These are phyloP conservation scores for Lasioglossum leucozonium DNA, from an alignment of 2,888 invertebrate species.

Conservation along the genomic window DNA sequence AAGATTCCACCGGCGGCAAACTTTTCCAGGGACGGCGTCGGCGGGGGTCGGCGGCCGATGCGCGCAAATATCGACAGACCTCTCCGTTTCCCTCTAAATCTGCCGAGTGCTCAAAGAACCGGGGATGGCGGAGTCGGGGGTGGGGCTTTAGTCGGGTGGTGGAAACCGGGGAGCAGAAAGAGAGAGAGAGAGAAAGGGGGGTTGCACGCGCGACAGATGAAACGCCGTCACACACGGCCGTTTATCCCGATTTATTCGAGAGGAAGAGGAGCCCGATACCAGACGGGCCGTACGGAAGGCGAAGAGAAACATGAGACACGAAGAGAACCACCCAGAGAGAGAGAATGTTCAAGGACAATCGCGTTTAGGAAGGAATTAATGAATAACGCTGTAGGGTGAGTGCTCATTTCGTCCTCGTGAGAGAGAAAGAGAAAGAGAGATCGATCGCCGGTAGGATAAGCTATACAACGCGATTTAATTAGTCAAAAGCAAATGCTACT, in stretches of 20 bases:
- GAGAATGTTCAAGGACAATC: slow-evolving; percentile 28
- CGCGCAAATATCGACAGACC: slow-evolving; percentile 45
- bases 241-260: slow-evolving; percentile 48
- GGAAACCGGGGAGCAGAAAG: not conserved
- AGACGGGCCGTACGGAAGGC: not conserved
- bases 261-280: slow-evolving; percentile 1
- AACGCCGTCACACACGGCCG: slow-evolving; percentile 39
- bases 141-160: not conserved
- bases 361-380: slow-evolving; percentile 52
- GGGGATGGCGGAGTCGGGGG: not conserved
- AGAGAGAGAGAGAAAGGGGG: not conserved
- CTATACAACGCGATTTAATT: slow-evolving; percentile 60
- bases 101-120: slow-evolving; percentile 45
- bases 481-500: slow-evolving; percentile 60
- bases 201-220: slow-evolving; percentile 45
- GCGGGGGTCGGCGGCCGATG: slow-evolving; percentile 4
- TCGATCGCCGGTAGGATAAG: slow-evolving; percentile 26
- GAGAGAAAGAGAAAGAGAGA: no score
- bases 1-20: slow-evolving; percentile 44
- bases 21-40: slow-evolving; percentile 18
- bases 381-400: slow-evolving; percentile 47
- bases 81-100: slow-evolving; percentile 31
- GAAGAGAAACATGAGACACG: not conserved
- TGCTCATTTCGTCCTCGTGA: slow-evolving; percentile 58
- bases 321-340: not conserved